Evolutionary conservation across 2,888 invertebrate genomes (phyloP).

Genomic region (Entomobrya multifasciata): DNA sequence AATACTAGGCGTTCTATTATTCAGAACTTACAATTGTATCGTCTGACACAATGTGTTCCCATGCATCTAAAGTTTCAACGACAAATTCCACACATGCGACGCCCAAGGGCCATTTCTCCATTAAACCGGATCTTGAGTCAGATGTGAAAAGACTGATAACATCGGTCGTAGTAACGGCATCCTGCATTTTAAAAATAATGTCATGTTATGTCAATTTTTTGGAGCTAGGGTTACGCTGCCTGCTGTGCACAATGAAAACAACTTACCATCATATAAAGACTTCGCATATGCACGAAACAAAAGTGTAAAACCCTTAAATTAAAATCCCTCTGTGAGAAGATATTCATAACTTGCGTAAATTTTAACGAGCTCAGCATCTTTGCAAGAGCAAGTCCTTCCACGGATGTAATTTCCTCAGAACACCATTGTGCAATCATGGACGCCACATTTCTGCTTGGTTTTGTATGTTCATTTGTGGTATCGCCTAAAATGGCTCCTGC

Average conservation of each 20-base stretch:
- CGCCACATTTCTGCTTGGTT: slow-evolving; percentile 33
- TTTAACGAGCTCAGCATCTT: slow-evolving; percentile 74
- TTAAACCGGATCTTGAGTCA: slow-evolving; percentile 72
- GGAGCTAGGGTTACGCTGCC: slow-evolving; percentile 35
- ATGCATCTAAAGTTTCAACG: slow-evolving; percentile 76
- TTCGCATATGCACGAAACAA: slow-evolving; percentile 75
- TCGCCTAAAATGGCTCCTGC: slow-evolving; percentile 64
- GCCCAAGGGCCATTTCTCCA: slow-evolving; percentile 77
- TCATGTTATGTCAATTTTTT: not conserved
- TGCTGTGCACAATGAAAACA: no score
- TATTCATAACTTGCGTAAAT: slow-evolving; percentile 74
- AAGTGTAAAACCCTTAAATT: slow-evolving; percentile 73
- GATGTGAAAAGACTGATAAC: slow-evolving; percentile 75
- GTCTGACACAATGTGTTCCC: slow-evolving; percentile 73
- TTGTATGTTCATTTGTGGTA: not conserved
- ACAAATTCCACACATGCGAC: slow-evolving; percentile 78
- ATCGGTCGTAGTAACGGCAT: slow-evolving; percentile 57
- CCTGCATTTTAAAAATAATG: not conserved
- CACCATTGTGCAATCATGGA: slow-evolving; percentile 73
- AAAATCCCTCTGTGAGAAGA: slow-evolving; percentile 72
- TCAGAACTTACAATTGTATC: slow-evolving; percentile 59
- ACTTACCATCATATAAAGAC: slow-evolving; percentile 46
- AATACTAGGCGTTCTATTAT: no score
- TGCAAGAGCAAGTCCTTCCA: slow-evolving; percentile 77
- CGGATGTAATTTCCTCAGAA: slow-evolving; percentile 73